A percentile compares a stretch with the other conserved stretches of the same genome.
These are phyloP conservation scores for Lymantria monacha DNA, from an alignment of 2,888 invertebrate genomes.

Conservation along the genomic window DNA sequence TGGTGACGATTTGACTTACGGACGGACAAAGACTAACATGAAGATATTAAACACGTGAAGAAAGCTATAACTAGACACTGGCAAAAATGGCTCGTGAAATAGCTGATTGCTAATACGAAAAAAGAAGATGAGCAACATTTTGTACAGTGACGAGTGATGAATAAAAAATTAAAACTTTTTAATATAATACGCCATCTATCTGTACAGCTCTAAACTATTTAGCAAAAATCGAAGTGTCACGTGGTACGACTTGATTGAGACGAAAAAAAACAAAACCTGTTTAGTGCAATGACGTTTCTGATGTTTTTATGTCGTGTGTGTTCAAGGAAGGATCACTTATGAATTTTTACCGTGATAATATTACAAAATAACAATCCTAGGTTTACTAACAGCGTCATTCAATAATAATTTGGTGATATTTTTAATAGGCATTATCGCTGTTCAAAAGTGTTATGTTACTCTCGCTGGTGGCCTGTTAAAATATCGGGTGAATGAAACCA, in stretches of 20 bases:
- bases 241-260: conserved; percentile 44
- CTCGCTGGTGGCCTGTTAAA: conserved; percentile 20
- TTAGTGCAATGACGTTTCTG: conserved; percentile 68
- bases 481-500: conserved; percentile 44
- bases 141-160: no score
- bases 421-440: not conserved
- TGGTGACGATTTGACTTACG: no score
- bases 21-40: no score
- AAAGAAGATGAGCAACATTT: no score
- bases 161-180: no score
- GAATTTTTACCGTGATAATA: conserved; percentile 29
- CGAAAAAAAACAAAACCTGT: conserved; percentile 66
- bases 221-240: conserved; percentile 51
- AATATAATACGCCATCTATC: conserved; percentile 58
- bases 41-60: no score
- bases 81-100: no score
- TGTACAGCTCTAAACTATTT: conserved; percentile 34
- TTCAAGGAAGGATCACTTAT: conserved; percentile 30
- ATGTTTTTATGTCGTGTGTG: conserved; percentile 67
- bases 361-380: conserved; percentile 16
- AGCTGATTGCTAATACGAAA: no score
- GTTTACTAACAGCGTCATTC: conserved; percentile 9
- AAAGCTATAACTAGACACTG: no score
- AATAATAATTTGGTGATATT: conserved; percentile 3
- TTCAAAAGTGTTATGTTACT: conserved; percentile 14